Conservation (phyloP, 2,113 vertebrate genomes). For the Nansenia antarctica region DNA sequence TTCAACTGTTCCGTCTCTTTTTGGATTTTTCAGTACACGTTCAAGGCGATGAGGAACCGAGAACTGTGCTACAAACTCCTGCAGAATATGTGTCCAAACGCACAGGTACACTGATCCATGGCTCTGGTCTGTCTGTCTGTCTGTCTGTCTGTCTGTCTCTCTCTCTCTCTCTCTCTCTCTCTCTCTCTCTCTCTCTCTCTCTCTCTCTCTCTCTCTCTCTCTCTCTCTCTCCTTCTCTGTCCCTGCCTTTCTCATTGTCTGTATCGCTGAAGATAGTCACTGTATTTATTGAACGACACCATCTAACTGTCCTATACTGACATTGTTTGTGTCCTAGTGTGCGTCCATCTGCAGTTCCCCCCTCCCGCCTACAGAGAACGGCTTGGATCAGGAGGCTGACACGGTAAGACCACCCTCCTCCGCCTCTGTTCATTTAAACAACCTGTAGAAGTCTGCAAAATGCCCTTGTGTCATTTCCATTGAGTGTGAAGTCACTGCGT, state of each 20-base stretch:
- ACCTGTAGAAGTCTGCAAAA: no score
- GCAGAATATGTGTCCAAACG: constrained; percentile 58
- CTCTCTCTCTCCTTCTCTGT: background rate
- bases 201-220: background rate
- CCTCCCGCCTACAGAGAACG: constrained; percentile 43
- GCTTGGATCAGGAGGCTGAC: constrained; percentile 24
- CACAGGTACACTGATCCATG: constrained; percentile 58
- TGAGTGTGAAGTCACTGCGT: background rate
- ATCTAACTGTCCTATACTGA: background rate
- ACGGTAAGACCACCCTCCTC: constrained; percentile 55
- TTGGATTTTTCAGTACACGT: constrained; percentile 71
- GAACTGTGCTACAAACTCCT: constrained; percentile 74
- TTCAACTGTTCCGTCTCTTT: background rate
- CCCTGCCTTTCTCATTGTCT: background rate
- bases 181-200: background rate
- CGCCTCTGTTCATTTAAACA: background rate
- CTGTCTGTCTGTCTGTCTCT: background rate
- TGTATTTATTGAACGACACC: background rate
- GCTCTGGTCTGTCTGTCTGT: background rate
- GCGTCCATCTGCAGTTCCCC: constrained; percentile 40
- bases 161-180: background rate
- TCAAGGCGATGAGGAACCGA: constrained; percentile 74
- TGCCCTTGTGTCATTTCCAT: background rate
- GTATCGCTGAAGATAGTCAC: background rate
- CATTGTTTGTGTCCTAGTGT: background rate